These are phyloP conservation scores for Apodemia mormo DNA, from an alignment of 2,888 invertebrate genomes.

Conservation along the genomic window DNA sequence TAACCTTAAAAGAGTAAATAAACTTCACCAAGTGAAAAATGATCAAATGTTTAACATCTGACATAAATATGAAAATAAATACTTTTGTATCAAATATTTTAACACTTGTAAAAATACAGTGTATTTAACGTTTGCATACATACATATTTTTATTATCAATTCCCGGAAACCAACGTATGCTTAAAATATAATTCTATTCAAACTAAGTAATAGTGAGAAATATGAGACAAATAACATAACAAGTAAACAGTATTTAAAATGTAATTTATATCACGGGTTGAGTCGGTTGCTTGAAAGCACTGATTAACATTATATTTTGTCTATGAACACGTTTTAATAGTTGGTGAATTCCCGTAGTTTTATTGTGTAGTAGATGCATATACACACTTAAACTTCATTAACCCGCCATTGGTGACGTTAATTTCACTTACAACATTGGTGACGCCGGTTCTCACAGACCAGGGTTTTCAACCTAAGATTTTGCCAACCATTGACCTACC, in stretches of 20 bases:
- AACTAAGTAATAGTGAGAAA: background rate
- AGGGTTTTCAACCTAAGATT: no score
- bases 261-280: background rate
- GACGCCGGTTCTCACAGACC: no score
- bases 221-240: background rate
- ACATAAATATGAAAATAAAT: background rate
- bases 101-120: background rate
- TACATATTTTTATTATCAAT: background rate
- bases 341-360: no score
- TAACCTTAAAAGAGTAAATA: background rate
- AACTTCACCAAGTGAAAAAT: background rate
- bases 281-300: no score
- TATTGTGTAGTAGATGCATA: background rate
- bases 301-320: no score
- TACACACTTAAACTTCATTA: background rate
- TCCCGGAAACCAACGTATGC: background rate
- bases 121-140: background rate
- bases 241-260: background rate
- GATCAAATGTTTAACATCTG: background rate
- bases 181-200: background rate
- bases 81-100: background rate
- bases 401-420: no score
- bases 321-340: no score
- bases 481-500: no score
- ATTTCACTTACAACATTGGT: no score